Percentiles rank a stretch among this genome's conserved stretches.
These are phyloP conservation scores for Oligia strigilis DNA, from an alignment of 2,888 invertebrate species.

Conservation along the genomic window DNA sequence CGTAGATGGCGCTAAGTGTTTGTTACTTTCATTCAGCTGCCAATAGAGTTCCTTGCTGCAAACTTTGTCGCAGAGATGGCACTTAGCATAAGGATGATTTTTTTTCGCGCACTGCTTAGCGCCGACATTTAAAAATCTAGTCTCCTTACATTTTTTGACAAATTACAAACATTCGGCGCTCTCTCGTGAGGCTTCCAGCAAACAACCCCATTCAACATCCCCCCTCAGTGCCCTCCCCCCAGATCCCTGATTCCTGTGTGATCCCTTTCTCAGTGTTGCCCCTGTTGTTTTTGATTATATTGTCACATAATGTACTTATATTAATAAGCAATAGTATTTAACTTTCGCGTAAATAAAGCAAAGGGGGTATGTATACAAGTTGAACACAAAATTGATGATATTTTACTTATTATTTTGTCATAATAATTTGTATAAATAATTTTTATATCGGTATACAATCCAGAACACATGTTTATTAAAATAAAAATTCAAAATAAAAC, in stretches of 20 bases:
- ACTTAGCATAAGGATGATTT: too few relatives aligned
- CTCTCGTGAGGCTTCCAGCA: background rate
- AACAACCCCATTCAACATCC: background rate
- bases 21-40: too few relatives aligned
- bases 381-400: slow-evolving; percentile 44
- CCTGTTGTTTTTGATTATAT: too few relatives aligned
- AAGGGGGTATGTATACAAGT: slow-evolving; percentile 7
- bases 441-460: slow-evolving; percentile 28
- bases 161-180: background rate
- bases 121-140: too few relatives aligned
- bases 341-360: slow-evolving; percentile 56
- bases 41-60: too few relatives aligned
- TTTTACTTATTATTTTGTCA: slow-evolving; percentile 18
- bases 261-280: background rate
- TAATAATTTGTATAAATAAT: slow-evolving; percentile 15
- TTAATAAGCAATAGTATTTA: background rate
- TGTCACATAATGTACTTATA: background rate
- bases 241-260: too few relatives aligned
- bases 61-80: too few relatives aligned
- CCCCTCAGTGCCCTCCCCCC: too few relatives aligned
- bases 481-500: slow-evolving; percentile 12
- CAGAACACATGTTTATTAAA: slow-evolving; percentile 8
- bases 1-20: too few relatives aligned
- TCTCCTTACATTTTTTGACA: background rate
- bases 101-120: too few relatives aligned